phyloP scores from a whole-genome alignment of 2,113 vertebrate species.

The Thymallus thymallus region DNA sequence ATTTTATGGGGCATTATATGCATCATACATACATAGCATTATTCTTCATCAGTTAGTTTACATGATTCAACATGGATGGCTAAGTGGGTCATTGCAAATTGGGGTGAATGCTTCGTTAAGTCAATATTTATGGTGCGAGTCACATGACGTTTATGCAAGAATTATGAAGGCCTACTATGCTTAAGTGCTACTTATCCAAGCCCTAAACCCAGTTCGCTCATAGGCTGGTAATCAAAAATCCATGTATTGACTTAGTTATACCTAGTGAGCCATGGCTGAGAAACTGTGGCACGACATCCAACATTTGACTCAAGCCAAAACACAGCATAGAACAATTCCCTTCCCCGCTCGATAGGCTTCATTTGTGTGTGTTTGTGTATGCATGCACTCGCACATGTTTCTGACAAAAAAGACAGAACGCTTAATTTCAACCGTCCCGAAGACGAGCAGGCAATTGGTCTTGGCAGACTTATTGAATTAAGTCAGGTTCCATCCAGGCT shows the following conservation, averaged over 20 bases:
- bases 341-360: neutral
- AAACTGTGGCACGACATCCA: neutral
- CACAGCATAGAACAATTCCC: neutral
- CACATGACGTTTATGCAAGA: neutral
- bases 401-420: neutral
- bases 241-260: neutral
- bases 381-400: neutral
- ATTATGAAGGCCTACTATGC: neutral
- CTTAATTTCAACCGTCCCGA: neutral
- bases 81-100: neutral
- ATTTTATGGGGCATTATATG: neutral
- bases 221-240: neutral
- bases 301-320: neutral
- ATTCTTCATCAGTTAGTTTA: neutral
- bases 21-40: neutral
- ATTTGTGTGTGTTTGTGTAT: neutral
- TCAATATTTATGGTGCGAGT: neutral
- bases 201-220: neutral
- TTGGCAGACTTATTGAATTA: conserved; percentile 23
- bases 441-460: conserved; percentile 1
- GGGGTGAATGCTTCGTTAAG: neutral
- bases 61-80: neutral
- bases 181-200: conserved; percentile 3
- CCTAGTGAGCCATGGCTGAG: neutral
- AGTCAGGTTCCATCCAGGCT: conserved; percentile 10